phyloP scores from a whole-genome alignment of 2,888 invertebrate species.

The Calameuta filiformis region DNA sequence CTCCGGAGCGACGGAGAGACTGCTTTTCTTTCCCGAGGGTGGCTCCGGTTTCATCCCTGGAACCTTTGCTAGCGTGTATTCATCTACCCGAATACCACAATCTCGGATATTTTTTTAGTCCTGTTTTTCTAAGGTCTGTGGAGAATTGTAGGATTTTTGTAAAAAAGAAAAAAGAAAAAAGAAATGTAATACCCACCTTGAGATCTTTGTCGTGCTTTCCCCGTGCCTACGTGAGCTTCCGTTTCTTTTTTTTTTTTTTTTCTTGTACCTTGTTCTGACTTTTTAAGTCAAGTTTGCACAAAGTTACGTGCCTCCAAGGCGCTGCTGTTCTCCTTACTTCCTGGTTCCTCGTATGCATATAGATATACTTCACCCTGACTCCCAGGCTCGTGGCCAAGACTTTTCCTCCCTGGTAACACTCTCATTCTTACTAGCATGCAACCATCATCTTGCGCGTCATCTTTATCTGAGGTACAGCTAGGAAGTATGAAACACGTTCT shows the following conservation, averaged over 20 bases:
- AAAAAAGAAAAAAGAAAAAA: too few relatives aligned
- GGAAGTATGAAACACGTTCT: not conserved
- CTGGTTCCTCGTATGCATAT: not conserved
- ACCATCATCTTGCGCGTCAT: not conserved
- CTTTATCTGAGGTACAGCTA: not conserved
- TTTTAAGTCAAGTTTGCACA: not conserved
- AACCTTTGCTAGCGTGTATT: not conserved
- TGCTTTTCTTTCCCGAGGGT: not conserved
- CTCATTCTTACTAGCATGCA: not conserved
- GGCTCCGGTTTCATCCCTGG: not conserved
- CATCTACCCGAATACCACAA: not conserved
- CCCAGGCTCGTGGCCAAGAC: not conserved
- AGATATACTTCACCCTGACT: not conserved
- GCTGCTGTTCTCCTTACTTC: not conserved
- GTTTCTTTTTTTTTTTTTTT: not conserved
- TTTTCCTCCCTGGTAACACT: not conserved
- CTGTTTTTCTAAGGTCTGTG: not conserved
- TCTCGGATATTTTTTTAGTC: not conserved
- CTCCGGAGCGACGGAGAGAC: not conserved
- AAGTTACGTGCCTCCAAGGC: not conserved
- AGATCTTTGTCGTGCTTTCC: not conserved
- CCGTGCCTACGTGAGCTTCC: not conserved
- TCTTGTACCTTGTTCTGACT: not conserved
- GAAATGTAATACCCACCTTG: not conserved
- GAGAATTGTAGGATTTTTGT: not conserved